Base-by-base conservation (phyloP, 2,888 invertebrate genomes). In the Keiferia lycopersicella region DNA sequence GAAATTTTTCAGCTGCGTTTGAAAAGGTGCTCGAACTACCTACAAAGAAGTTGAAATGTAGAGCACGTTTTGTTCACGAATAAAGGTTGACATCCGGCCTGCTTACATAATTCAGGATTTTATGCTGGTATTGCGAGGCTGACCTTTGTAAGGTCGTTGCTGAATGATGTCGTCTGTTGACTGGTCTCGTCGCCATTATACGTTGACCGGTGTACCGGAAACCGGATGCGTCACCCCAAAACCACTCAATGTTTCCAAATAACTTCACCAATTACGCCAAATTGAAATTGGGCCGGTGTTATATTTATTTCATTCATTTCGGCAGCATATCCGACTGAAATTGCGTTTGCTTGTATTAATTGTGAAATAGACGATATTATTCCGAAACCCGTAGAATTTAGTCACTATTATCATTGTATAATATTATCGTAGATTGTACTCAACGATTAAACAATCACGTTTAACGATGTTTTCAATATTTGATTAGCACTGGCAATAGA, bases 71-170 rank as follows among this genome's bases (percentile, higher is more conserved):
- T 45, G 45, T 45, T 45, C n/a, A 45, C 45, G 16, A 45, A 45
- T 45, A 45, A 45, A 45, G 4, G 45, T 45, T 45, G 45, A 45
- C n/a, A 45, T n/a, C 45, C 45, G 45, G 45, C 45, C 45, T 41
- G 8, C 41, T 14, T 41, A 14, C 41, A 45, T n/a, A 45, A 45
- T 45, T 16, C 16, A 45, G n/a, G 6, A n/a, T n/a, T 12, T n/a
- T 41, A 41, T n/a, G 41, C 6, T n/a, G 41, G 41, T 41, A 41
- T 41, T 41, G n/a, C 14, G 41, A n/a, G 2, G 11, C 14, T 41
- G 64, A 51, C 59, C 59, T 64, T 60, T 60, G 16, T 59, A 64
- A 64, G 64, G 60, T 64, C 64, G 60, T n/a, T 30, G 16, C 39
- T 60, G 64, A 64, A 60, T 60, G 51, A 41, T 20, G n/a, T 45